Conservation (phyloP, 2,113 vertebrate species). For the Seriola dumerili region DNA sequence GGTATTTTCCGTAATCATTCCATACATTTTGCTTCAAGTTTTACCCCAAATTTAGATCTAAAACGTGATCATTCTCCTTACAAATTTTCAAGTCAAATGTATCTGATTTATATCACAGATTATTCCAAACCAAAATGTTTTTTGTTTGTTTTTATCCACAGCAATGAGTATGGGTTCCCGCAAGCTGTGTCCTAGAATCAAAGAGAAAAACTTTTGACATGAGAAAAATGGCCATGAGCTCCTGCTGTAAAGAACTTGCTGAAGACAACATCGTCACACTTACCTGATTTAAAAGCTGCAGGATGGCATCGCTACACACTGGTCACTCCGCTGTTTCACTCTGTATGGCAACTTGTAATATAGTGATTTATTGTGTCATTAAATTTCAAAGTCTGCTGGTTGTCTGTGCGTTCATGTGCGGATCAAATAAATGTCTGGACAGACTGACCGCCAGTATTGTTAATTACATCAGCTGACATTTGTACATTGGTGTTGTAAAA, state of each 20-base stretch:
- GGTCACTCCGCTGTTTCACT: constrained; percentile 20
- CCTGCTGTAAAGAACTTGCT: background rate
- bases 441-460: constrained; percentile 32
- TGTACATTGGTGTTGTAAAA: constrained; percentile 48
- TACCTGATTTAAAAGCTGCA: constrained; percentile 16
- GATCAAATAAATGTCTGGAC: constrained; percentile 61
- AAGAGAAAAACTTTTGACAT: constrained; percentile 52
- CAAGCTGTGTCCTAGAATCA: constrained; percentile 65
- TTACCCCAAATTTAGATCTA: too few relatives aligned
- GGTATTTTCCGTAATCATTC: too few relatives aligned
- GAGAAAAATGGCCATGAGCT: background rate
- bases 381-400: constrained; percentile 26
- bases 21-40: too few relatives aligned
- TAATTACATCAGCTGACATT: constrained; percentile 66
- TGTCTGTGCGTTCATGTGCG: constrained; percentile 36
- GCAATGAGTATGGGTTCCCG: constrained; percentile 74
- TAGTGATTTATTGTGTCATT: constrained; percentile 49
- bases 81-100: background rate
- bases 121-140: background rate
- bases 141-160: constrained; percentile 47
- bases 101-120: background rate
- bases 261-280: background rate
- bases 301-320: constrained; percentile 4
- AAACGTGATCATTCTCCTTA: too few relatives aligned
- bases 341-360: constrained; percentile 17